These are phyloP conservation scores for Dioctria linearis DNA, from an alignment of 2,888 invertebrate species.

Conservation along the genomic window DNA sequence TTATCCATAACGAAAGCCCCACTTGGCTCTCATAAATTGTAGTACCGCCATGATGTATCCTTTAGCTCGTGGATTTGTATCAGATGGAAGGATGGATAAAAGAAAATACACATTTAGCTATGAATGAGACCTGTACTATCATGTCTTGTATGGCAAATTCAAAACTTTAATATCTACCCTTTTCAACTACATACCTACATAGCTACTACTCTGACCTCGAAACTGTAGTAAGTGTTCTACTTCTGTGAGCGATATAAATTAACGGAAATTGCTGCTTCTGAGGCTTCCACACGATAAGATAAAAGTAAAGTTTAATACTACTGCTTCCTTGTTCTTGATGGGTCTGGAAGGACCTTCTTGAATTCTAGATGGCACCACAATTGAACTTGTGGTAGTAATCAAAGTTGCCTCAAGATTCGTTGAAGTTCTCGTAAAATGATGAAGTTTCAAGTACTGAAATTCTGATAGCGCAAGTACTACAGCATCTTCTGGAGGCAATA, in stretches of 20 bases:
- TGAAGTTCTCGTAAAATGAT: neutral
- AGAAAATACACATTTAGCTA: constrained; percentile 8
- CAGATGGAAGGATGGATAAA: neutral
- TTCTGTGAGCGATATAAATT: constrained; percentile 11
- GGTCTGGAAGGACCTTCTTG: constrained; percentile 13
- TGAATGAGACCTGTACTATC: neutral
- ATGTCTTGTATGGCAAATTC: neutral
- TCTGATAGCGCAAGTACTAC: neutral
- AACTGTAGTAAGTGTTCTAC: neutral
- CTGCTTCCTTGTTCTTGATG: neutral
- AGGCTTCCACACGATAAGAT: constrained; percentile 25
- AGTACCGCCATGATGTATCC: neutral
- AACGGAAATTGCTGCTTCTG: constrained; percentile 37
- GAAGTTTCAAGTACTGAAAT: constrained; percentile 29
- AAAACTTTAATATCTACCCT: too few relatives aligned
- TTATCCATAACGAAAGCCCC: neutral
- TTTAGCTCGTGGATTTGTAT: constrained; percentile 19
- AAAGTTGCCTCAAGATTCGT: constrained; percentile 28
- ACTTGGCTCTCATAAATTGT: constrained; percentile 13
- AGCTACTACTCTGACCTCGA: neutral
- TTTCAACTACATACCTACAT: too few relatives aligned
- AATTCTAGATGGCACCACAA: constrained; percentile 15
- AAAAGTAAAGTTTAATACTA: constrained; percentile 32
- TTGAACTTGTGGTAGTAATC: constrained; percentile 22
- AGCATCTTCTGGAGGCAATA: too few relatives aligned